phyloP scores from a whole-genome alignment of 2,888 invertebrate species.

The Stenodema calcarata region DNA sequence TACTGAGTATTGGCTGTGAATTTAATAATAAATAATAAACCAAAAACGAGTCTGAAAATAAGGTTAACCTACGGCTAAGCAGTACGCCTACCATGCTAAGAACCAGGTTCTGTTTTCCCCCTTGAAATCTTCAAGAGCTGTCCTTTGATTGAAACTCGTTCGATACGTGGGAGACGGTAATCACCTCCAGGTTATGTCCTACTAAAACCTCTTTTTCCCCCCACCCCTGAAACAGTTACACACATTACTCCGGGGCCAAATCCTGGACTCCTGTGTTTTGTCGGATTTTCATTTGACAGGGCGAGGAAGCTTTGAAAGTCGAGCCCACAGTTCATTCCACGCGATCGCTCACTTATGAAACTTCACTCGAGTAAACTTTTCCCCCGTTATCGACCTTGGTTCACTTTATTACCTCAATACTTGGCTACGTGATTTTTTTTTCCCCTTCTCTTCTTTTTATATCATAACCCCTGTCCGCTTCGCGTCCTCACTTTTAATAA shows the following conservation, averaged over 20 bases:
- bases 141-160: no score
- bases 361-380: neutral
- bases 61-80: no score
- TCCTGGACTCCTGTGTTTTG: neutral
- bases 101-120: no score
- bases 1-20: no score
- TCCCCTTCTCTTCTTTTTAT: neutral
- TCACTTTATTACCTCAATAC: neutral
- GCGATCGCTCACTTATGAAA: slow-evolving; percentile 37
- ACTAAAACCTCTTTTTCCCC: no score
- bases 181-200: no score
- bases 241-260: neutral
- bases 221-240: no score
- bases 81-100: no score
- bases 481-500: neutral
- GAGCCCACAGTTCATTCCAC: slow-evolving; percentile 4
- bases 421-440: neutral
- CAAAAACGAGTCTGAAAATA: no score
- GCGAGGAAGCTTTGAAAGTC: neutral
- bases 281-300: slow-evolving; percentile 3
- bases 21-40: no score
- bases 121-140: no score
- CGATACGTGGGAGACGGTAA: no score
- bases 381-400: neutral
- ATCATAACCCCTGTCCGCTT: neutral